Evolutionary conservation across 2,888 invertebrate genomes (phyloP).

Genomic region (Stenodema calcarata): DNA sequence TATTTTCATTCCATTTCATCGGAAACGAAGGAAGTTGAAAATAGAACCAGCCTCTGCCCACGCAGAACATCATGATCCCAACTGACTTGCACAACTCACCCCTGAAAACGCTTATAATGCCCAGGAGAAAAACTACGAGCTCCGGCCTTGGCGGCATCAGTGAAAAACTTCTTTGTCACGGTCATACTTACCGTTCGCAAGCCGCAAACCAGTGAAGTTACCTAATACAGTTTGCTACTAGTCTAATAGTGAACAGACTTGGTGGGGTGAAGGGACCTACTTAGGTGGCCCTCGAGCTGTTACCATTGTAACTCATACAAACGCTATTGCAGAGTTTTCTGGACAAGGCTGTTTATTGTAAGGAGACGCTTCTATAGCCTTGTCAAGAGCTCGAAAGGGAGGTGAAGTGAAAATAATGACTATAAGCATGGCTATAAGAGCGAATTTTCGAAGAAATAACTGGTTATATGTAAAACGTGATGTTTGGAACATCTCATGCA

Average conservation of each 20-base stretch:
- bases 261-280: not conserved
- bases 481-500: no score
- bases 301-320: not conserved
- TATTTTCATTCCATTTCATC: no score
- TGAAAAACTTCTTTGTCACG: not conserved
- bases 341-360: not conserved
- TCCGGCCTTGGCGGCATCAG: not conserved
- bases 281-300: not conserved
- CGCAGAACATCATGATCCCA: not conserved
- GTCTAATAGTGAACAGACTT: not conserved
- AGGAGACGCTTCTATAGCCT: not conserved
- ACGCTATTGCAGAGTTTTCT: not conserved
- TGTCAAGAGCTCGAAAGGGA: not conserved
- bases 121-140: not conserved
- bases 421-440: no score
- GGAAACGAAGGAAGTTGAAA: no score
- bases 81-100: not conserved
- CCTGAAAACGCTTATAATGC: constrained; percentile 1
- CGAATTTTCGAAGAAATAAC: no score
- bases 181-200: not conserved
- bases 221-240: not conserved
- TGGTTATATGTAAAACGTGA: no score
- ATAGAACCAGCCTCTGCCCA: no score
- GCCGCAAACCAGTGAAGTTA: not conserved
- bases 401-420: no score